These are phyloP conservation scores for Zapornia atra DNA, from an alignment of 2,113 vertebrate genomes.

Conservation along the genomic window DNA sequence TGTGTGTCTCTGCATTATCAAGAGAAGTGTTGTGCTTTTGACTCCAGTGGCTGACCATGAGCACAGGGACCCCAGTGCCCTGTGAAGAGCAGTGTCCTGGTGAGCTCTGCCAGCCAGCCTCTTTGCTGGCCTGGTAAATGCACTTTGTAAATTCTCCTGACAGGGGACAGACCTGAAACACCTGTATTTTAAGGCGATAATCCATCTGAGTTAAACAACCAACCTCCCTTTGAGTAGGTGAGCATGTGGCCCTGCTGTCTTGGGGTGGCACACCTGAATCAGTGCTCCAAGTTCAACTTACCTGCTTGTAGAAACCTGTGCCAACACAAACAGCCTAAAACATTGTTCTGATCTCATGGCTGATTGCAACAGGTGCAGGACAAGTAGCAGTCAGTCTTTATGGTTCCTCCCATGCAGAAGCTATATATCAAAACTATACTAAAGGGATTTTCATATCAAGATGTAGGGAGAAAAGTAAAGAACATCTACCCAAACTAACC, in stretches of 20 bases:
- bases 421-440: neutral
- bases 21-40: neutral
- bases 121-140: neutral
- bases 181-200: neutral
- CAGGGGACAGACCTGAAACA: neutral
- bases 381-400: neutral
- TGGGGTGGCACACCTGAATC: neutral
- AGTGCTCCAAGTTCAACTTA: neutral
- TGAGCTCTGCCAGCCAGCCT: neutral
- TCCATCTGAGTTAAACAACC: neutral
- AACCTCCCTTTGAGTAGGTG: no score
- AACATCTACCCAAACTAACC: neutral
- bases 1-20: neutral
- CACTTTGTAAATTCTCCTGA: neutral
- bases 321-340: neutral
- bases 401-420: neutral
- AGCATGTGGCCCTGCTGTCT: neutral
- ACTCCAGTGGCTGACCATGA: neutral
- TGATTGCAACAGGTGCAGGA: neutral
- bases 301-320: neutral
- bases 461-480: neutral
- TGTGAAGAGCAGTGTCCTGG: neutral
- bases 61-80: accelerated
- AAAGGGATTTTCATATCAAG: neutral
- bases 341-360: neutral